Conservation (phyloP, 2,797 vertebrate species). For the Anniella stebbinsi region DNA sequence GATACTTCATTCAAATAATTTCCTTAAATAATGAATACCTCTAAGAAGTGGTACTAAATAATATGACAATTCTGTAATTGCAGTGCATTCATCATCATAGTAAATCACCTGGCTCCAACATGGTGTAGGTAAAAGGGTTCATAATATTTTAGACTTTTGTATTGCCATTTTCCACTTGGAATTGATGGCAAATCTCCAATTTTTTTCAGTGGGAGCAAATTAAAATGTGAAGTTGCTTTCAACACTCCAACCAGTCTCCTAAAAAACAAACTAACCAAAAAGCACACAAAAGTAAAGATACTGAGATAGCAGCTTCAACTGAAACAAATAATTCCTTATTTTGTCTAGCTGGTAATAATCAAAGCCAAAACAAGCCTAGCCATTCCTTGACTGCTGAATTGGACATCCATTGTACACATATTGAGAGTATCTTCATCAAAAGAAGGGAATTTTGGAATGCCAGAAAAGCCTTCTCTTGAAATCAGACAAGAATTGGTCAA, state of each 20-base stretch:
- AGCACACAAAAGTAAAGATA: not conserved
- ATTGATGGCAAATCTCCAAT: not conserved
- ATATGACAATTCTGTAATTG: constrained; percentile 34
- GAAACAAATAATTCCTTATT: not conserved
- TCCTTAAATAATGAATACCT: constrained; percentile 47
- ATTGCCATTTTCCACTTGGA: not conserved
- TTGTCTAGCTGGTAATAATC: not conserved
- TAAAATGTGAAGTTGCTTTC: not conserved
- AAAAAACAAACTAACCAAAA: no score
- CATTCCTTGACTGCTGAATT: not conserved
- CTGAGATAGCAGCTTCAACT: not conserved
- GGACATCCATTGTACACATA: constrained; percentile 7
- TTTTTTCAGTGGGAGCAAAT: constrained; percentile 4
- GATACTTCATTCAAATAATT: constrained; percentile 24
- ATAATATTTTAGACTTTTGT: constrained; percentile 29
- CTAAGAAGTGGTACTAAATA: not conserved
- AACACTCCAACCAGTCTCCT: no score
- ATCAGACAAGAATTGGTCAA: constrained; percentile 44
- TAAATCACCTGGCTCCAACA: constrained; percentile 44
- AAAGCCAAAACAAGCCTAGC: not conserved
- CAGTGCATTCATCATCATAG: constrained; percentile 33
- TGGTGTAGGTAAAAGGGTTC: constrained; percentile 20
- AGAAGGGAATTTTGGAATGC: constrained; percentile 28
- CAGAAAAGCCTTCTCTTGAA: constrained; percentile 49
- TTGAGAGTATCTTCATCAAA: not conserved